Conservation (phyloP, 2,888 invertebrate genomes). For the Abrostola triplasia region DNA sequence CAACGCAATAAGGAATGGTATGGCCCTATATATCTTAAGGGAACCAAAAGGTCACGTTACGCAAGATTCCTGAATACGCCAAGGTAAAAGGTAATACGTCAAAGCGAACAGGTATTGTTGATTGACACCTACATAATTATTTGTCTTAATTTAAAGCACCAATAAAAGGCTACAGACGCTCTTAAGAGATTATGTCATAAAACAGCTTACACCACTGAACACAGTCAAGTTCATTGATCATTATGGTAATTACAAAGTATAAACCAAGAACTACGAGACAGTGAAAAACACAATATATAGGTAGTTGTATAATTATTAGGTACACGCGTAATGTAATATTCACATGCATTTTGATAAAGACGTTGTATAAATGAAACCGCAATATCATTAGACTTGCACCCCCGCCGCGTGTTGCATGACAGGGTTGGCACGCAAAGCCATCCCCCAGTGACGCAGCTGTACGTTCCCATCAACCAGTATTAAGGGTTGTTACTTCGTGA, state of each 20-base stretch:
- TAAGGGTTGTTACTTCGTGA: slow-evolving; percentile 30
- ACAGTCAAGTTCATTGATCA: too few species aligned
- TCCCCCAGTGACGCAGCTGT: slow-evolving; percentile 29
- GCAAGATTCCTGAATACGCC: slow-evolving; percentile 33
- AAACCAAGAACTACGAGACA: too few species aligned
- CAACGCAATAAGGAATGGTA: slow-evolving; percentile 28
- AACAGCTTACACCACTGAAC: too few species aligned
- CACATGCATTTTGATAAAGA: too few species aligned
- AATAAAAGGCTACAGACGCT: too few species aligned
- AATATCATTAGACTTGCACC: slow-evolving; percentile 7
- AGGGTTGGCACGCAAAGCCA: slow-evolving; percentile 26
- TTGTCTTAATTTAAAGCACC: neutral
- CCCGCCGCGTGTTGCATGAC: slow-evolving; percentile 18
- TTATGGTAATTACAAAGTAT: too few species aligned
- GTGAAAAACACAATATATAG: too few species aligned
- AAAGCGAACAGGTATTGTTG: slow-evolving; percentile 1
- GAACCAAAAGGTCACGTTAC: slow-evolving; percentile 39
- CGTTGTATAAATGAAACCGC: neutral
- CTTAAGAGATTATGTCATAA: too few species aligned
- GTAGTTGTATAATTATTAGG: too few species aligned
- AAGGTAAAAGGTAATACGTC: slow-evolving; percentile 16
- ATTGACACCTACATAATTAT: neutral
- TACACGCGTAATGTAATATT: too few species aligned
- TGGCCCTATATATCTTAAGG: slow-evolving; percentile 28
- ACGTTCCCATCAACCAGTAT: slow-evolving; percentile 14